These are phyloP conservation scores for Perdix hodgsoniae DNA, from an alignment of 2,797 vertebrate species.

Conservation along the genomic window DNA sequence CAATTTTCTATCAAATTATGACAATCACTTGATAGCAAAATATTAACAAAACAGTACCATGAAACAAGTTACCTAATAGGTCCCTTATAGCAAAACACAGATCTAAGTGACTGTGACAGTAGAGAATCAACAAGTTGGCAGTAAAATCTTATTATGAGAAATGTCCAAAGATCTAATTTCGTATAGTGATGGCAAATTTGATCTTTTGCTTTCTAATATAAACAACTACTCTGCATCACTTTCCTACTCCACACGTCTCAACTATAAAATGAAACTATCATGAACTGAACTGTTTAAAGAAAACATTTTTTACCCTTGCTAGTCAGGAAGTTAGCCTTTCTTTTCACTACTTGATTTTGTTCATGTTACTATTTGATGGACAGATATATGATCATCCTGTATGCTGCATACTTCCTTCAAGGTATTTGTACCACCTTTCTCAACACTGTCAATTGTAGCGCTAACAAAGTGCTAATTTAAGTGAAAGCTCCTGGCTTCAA, in stretches of 20 bases:
- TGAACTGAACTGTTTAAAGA: neutral
- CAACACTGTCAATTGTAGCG: neutral
- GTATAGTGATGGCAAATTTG: neutral
- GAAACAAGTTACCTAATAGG: neutral
- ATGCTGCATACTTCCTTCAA: neutral
- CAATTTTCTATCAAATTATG: neutral
- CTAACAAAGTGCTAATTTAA: conserved; percentile 11
- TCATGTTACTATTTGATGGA: neutral
- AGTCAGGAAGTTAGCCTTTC: neutral
- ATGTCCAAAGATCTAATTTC: neutral
- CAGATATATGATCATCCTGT: neutral
- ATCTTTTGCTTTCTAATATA: neutral
- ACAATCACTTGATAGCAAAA: neutral
- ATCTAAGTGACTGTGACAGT: neutral
- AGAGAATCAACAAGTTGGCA: neutral
- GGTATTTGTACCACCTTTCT: neutral
- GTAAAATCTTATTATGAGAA: neutral
- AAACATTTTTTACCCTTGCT: neutral
- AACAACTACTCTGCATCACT: neutral
- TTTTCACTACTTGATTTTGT: neutral
- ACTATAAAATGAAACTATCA: neutral
- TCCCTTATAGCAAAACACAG: neutral
- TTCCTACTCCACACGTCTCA: neutral
- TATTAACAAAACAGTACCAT: neutral
- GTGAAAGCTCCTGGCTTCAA: neutral